phyloP scores from a whole-genome alignment of 2,797 vertebrate species.

The Enteromius treurensis region DNA sequence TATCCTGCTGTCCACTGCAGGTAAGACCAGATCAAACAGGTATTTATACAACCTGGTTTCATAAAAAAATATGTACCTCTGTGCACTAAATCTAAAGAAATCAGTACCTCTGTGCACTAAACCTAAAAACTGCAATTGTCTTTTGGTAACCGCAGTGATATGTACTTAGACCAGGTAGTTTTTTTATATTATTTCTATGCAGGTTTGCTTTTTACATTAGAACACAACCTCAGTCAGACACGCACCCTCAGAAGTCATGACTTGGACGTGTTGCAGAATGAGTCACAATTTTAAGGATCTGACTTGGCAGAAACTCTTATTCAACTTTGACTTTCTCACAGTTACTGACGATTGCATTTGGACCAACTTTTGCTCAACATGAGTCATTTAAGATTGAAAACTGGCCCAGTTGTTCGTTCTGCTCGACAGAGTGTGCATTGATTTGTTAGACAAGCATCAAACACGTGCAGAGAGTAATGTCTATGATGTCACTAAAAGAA shows the following conservation, averaged over 20 bases:
- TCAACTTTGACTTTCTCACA: conserved; percentile 23
- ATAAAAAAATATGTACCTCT: no score
- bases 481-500: neutral
- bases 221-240: neutral
- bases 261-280: neutral
- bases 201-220: neutral
- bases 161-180: no score
- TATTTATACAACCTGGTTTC: neutral
- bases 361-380: neutral
- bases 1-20: conserved; percentile 79
- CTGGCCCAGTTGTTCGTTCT: neutral
- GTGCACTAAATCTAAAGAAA: no score
- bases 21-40: conserved; percentile 50
- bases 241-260: neutral
- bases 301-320: conserved; percentile 2
- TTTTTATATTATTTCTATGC: no score
- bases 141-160: no score
- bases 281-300: conserved; percentile 10
- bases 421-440: neutral
- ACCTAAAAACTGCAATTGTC: no score
- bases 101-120: no score
- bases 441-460: conserved; percentile 8
- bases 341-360: neutral
- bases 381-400: conserved; percentile 10
- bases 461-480: neutral